These are phyloP conservation scores for Ariopsis seemanni DNA, from an alignment of 2,113 vertebrate species.

Conservation along the genomic window DNA sequence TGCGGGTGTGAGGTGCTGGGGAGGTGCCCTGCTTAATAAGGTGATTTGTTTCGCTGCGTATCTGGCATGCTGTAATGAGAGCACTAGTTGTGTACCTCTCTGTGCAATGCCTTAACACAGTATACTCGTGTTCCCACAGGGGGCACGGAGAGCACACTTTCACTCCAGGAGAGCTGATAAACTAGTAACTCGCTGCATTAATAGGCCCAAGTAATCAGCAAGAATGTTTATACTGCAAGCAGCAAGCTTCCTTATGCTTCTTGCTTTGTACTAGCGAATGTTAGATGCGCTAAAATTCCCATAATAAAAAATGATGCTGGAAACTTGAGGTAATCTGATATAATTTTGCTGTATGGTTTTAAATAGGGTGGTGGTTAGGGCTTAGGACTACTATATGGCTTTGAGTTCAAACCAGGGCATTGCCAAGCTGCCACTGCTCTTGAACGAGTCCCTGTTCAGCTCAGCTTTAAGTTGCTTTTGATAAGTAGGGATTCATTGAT, in stretches of 20 bases:
- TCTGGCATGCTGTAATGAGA: slow-evolving; percentile 36
- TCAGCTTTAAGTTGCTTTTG: not conserved
- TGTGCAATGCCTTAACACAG: slow-evolving; percentile 7
- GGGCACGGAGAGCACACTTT: slow-evolving; percentile 12
- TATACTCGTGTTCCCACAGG: slow-evolving; percentile 7
- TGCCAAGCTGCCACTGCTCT: not conserved
- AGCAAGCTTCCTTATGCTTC: not conserved
- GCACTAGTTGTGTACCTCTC: slow-evolving; percentile 6
- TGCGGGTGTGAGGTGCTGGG: not conserved
- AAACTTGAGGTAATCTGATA: not conserved
- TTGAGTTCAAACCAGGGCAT: not conserved
- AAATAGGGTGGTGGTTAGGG: not conserved
- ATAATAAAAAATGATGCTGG: not conserved
- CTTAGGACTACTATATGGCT: not conserved
- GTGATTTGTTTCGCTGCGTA: slow-evolving; percentile 33
- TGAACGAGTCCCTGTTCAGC: not conserved
- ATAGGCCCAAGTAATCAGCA: slow-evolving; percentile 36
- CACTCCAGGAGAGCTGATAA: slow-evolving; percentile 33
- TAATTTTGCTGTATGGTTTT: not conserved
- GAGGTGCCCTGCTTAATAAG: slow-evolving; percentile 31
- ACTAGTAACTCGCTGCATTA: slow-evolving; percentile 20
- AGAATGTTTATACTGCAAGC: slow-evolving; percentile 5
- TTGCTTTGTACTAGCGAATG: slow-evolving; percentile 9
- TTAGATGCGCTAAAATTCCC: not conserved
- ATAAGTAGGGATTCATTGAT: not conserved